Evolutionary conservation across 2,113 vertebrate species (phyloP).

Genomic region (Nematolebias whitei): DNA sequence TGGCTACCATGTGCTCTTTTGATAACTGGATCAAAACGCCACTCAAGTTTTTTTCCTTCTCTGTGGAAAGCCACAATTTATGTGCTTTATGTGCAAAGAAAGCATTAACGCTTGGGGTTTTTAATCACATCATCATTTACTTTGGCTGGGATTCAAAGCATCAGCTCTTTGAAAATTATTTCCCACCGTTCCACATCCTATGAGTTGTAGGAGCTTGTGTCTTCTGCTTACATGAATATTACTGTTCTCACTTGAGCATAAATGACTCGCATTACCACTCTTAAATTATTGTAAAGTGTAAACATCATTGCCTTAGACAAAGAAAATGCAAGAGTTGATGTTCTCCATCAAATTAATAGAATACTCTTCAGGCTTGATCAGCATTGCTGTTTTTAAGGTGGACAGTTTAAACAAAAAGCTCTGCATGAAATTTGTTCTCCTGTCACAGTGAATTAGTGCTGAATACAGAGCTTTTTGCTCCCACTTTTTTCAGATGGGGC

Average conservation of each 20-base stretch:
- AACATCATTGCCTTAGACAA: slow-evolving; percentile 10
- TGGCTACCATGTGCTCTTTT: slow-evolving; percentile 54
- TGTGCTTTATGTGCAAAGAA: slow-evolving; percentile 51
- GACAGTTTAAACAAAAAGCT: slow-evolving; percentile 10
- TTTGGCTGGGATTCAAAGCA: slow-evolving; percentile 67
- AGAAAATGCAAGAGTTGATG: slow-evolving; percentile 13
- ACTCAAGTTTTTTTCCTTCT: slow-evolving; percentile 48
- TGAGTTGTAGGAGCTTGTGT: slow-evolving; percentile 44
- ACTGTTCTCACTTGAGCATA: neutral
- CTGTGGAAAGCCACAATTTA: slow-evolving; percentile 53
- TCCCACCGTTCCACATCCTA: slow-evolving; percentile 45
- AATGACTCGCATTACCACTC: slow-evolving; percentile 21
- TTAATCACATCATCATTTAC: slow-evolving; percentile 68
- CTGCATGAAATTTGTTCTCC: slow-evolving; percentile 20
- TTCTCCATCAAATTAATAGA: neutral
- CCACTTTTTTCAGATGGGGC: slow-evolving; percentile 29
- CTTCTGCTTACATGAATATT: slow-evolving; percentile 11
- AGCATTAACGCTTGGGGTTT: slow-evolving; percentile 40
- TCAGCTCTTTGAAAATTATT: slow-evolving; percentile 46
- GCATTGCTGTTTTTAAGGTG: slow-evolving; percentile 1
- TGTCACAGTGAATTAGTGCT: slow-evolving; percentile 45
- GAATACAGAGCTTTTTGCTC: slow-evolving; percentile 33
- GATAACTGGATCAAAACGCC: slow-evolving; percentile 60
- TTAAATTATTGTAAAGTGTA: slow-evolving; percentile 28
- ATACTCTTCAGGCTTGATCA: neutral